Evolutionary conservation across 2,888 invertebrate species (phyloP).

Genomic region (Machimus rusticus): DNA sequence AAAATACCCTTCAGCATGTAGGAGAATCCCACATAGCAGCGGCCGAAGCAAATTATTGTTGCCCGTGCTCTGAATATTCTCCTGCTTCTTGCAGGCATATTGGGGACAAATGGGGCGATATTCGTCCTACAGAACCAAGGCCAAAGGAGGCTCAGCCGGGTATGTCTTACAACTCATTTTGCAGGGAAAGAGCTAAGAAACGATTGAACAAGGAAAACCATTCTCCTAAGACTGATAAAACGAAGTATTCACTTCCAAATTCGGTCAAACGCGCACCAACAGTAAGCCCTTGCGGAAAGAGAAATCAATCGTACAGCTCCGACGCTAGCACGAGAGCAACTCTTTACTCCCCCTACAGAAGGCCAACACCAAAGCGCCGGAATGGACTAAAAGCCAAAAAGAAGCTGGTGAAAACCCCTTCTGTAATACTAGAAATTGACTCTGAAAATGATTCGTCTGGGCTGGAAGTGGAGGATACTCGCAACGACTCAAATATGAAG

Average conservation of each 20-base stretch:
- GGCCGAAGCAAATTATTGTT: background rate
- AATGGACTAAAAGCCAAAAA: background rate
- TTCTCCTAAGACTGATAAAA: background rate
- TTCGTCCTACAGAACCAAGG: background rate
- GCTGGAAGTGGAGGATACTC: conserved; percentile 49
- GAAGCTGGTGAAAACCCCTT: conserved; percentile 30
- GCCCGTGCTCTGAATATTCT: background rate
- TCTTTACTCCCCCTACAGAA: background rate
- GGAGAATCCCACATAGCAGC: conserved; percentile 46
- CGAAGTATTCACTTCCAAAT: background rate
- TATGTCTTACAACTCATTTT: background rate
- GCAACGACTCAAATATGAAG: conserved; percentile 49
- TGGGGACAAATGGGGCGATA: background rate
- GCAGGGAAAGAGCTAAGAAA: conserved; percentile 2
- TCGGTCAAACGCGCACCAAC: background rate
- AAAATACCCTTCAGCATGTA: background rate
- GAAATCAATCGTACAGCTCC: background rate
- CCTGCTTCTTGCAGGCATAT: background rate
- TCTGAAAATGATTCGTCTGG: conserved; percentile 50
- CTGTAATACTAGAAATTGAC: conserved; percentile 51
- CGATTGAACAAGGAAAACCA: conserved; percentile 10
- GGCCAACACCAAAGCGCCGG: background rate
- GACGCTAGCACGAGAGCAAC: background rate
- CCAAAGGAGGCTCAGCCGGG: background rate
- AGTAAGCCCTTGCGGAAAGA: background rate